Base-by-base conservation (phyloP, 2,113 vertebrate species). In the Pterocles gutturalis region DNA sequence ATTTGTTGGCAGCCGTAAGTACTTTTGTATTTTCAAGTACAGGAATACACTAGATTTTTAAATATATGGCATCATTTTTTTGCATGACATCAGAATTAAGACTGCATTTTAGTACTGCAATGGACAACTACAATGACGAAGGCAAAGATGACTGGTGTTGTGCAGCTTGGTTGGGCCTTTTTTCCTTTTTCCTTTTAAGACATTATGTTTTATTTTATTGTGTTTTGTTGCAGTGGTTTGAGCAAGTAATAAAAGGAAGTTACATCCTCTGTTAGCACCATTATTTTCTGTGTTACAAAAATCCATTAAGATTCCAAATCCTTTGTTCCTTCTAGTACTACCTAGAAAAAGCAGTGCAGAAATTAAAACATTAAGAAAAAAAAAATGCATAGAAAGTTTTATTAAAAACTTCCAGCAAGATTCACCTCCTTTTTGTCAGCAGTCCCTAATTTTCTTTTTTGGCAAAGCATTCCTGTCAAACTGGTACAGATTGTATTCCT, bases 401-500 rank as follows among this genome's bases (percentile, higher is more conserved):
- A 36, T 21, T 72, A 16, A 48, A 83, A 61, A 20, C 2, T 34
- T 73, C 25, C 11, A 36, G 8, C 11, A 83, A 54, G 5, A 38
- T 58, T 81, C n/a, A 65, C 25, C 3, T 83, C 3, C 7, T 64
- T 4, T 72, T 75, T 72, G 7, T 73, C 18, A 22, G 54, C 36
- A 19, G 31, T 49, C 41, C 5, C 9, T 31, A 31, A 26, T 60
- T 69, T 77, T 48, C 1, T 28, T 75, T 38, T 83, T 65, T 60
- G 26, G 5, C 16, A 73, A 89, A 87, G 2, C 34, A 61, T 80
- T 77, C 3, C 13, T 33, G 5, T 77, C 31, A 67, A 48, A 1
- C 0, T 0, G 0, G 11, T 79, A 24, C 7, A 60, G 17, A 22
- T 25, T 22, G 7, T 73, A 43, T 66, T 70, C 18, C 21, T 85